Evolutionary conservation across 2,113 vertebrate species (phyloP), one percentile per base, ranked within the genome.

Genomic region (Leptodactylus fuscus): DNA sequence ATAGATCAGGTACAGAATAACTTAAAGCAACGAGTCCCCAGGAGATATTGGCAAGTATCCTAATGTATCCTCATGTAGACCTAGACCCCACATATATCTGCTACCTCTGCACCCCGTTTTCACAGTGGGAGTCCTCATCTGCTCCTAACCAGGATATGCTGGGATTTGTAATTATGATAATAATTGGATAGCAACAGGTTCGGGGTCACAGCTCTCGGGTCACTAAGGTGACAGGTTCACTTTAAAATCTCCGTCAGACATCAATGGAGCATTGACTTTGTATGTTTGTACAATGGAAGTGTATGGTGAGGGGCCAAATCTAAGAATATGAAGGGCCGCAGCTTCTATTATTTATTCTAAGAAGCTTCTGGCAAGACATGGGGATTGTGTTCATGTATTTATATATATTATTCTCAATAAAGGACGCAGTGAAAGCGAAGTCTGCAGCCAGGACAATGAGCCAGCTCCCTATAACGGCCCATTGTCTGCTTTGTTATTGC

Each of bases 401-500:
- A 73, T 73, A 46, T 44, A 22, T 70, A 34, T 36, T 16, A 70
- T 73, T 73, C 10, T 75, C 24, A 11, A 48, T 29, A 46, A 75
- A 75, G 13, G n/a, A 29, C 24, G 44, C 41, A 16, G 9, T 75
- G 41, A 75, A 73, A 55, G 65, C 67, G 69, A 48, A 82, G 67
- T 55, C 60, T 73, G 44, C 32, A 49, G 53, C 1, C 4, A 75
- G 46, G 53, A 75, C 29, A 58, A 27, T 41, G n/a, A 20, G 11
- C 55, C 22, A 71, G 51, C 3, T 41, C 49, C 34, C 55, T 75
- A 73, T 44, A 58, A 74, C 70, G 48, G 67, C 22, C 27, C 51
- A 75, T 75, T 82, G 81, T 82, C 7, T 73, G 8, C 29, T 41
- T 20, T 82, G 48, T 62, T 82, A 73, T 83, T 73, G 3, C 41